Percentiles rank a stretch among this genome's conserved stretches.
Evolutionary conservation across 2,797 vertebrate genomes (phyloP).

Genomic region (Leptatherina wallacei): DNA sequence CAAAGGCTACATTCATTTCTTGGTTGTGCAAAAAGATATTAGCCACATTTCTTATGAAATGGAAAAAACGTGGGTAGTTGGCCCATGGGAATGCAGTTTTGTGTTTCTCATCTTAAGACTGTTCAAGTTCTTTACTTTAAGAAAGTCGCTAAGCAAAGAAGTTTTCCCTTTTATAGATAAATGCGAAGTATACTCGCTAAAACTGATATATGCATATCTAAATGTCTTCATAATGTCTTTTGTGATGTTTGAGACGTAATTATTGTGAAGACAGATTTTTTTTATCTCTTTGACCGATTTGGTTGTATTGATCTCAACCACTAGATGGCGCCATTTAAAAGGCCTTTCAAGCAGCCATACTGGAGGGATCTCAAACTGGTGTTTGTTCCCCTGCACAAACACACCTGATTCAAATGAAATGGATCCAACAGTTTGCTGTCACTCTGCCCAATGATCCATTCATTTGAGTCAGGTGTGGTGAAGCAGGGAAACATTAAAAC

Average conservation of each 20-base stretch:
- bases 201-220: background rate
- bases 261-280: too few relatives aligned
- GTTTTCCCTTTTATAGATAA: background rate
- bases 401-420: too few relatives aligned
- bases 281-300: background rate
- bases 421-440: too few relatives aligned
- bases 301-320: conserved; percentile 27
- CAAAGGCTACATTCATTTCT: background rate
- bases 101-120: background rate
- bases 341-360: conserved; percentile 12
- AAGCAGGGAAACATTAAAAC: background rate
- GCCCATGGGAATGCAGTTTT: background rate
- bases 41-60: background rate
- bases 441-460: background rate
- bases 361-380: background rate
- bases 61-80: background rate
- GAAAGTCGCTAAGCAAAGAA: background rate
- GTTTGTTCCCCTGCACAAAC: too few relatives aligned
- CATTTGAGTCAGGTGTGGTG: background rate
- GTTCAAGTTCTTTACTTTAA: too few relatives aligned
- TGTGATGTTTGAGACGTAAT: background rate
- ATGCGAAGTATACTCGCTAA: background rate
- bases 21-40: background rate
- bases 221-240: background rate
- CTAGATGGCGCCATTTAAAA: conserved; percentile 54